These are phyloP conservation scores for Hedya salicella DNA, from an alignment of 2,888 invertebrate genomes.

Conservation along the genomic window DNA sequence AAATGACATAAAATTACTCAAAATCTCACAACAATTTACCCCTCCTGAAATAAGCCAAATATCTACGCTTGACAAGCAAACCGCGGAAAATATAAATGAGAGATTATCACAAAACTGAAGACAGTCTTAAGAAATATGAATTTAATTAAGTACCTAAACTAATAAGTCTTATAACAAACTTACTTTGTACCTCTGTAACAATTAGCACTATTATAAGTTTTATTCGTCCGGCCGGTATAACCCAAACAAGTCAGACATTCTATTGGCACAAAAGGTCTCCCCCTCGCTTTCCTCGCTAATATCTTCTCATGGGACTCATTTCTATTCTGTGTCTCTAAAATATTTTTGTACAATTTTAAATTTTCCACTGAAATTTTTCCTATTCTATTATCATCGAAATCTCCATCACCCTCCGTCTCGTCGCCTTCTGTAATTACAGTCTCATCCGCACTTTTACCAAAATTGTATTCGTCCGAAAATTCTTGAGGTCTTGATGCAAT, in stretches of 20 bases:
- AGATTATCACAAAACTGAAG: no score
- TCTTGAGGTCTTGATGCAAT: constrained; percentile 52
- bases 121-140: no score
- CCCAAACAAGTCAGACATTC: constrained; percentile 32
- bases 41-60: no score
- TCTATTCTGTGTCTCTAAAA: constrained; percentile 45
- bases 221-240: background rate
- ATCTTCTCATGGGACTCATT: constrained; percentile 45
- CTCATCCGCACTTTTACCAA: constrained; percentile 49
- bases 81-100: no score
- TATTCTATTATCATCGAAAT: constrained; percentile 54
- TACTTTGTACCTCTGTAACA: constrained; percentile 20
- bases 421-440: constrained; percentile 51
- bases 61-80: no score
- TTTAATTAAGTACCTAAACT: no score
- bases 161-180: background rate
- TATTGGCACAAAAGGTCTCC: constrained; percentile 38
- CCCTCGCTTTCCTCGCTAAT: constrained; percentile 51
- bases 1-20: no score
- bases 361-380: constrained; percentile 52
- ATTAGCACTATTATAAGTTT: constrained; percentile 2
- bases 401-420: constrained; percentile 52
- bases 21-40: no score
- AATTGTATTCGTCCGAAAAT: constrained; percentile 51
- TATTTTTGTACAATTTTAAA: constrained; percentile 51